Base-by-base conservation (phyloP, 23 tunicate species). In the Clavelina lepadiformis region DNA sequence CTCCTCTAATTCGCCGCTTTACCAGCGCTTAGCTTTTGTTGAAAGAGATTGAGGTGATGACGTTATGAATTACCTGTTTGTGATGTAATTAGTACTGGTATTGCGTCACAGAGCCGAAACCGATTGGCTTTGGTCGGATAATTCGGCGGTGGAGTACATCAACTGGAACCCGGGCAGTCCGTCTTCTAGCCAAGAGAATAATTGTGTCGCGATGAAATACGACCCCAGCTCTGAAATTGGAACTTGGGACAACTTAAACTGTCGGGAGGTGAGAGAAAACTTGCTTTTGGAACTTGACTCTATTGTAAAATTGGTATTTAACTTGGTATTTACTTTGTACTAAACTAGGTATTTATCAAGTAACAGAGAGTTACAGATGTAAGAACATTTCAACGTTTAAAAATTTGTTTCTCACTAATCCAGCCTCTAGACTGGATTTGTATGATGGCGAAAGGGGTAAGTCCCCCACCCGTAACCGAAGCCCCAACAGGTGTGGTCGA, bases 111-210 rank as follows among this genome's bases (percentile, higher is more conserved):
- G 85, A 56, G 85, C 56, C 3, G 50, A 49, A 13, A 26, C 28
- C 6, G 76, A 68, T 0, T 89, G 97, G 97, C 51, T 38, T 20
- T 89, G 97, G 97, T 52, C 74, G 8, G 97, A 89, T 69, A 63
- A 31, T 1, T 55, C 83, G 22, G 38, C 89, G 2, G 72, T 67
- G 26, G 58, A 81, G 38, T 89, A 71, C 53, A 15, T 58, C 56
- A 74, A 69, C 53, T 89, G 97, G 97, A 35, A 36, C 8, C 62
- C 52, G n/a, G 83, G 88, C 22, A 38, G 54, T 26, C 97, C 97
- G 15, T 35, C 60, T 2, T 3, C 37, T 0, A 31, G 51, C 19
- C n/a, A 38, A 5, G 89, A 89, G 1, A 81, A 75, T 33, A 63
- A 56, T 34, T 89, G 97, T 61, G 88, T 81, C 22, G 77, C 58